Conservation (phyloP, 2,113 vertebrate species). For the Colaptes auratus region DNA sequence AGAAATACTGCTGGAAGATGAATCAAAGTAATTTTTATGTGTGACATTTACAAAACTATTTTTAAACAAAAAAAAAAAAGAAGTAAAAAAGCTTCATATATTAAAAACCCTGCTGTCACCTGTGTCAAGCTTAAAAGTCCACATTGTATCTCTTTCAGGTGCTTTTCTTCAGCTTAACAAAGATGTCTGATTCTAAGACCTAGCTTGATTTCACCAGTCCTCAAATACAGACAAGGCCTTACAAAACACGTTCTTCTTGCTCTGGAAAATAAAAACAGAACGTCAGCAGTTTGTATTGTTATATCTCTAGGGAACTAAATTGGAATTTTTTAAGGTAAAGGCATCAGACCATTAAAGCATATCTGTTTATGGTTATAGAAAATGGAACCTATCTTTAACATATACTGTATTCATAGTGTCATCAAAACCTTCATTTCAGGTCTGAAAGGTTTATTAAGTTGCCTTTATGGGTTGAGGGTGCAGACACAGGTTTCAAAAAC, state of each 20-base stretch:
- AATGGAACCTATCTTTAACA: conserved; percentile 69
- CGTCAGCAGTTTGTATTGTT: conserved; percentile 75
- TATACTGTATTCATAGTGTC: conserved; percentile 64
- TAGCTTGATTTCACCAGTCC: not conserved
- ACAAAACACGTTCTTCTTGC: conserved; percentile 22
- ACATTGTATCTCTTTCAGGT: not conserved
- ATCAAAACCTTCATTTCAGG: conserved; percentile 69
- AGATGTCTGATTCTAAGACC: not conserved
- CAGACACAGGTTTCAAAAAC: conserved; percentile 31
- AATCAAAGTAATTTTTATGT: not conserved
- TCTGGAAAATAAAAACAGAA: conserved; percentile 65
- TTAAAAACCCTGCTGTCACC: not conserved
- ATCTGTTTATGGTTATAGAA: conserved; percentile 76
- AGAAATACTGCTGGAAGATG: not conserved
- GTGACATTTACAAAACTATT: not conserved
- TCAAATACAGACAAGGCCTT: conserved; percentile 9
- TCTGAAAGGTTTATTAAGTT: conserved; percentile 69
- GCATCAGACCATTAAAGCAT: conserved; percentile 73
- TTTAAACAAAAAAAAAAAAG: not conserved
- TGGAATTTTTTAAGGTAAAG: conserved; percentile 76
- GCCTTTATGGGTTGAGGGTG: conserved; percentile 51
- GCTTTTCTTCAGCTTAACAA: not conserved
- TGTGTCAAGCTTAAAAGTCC: not conserved
- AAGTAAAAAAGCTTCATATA: not conserved
- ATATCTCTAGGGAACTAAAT: conserved; percentile 70